Conservation (phyloP, 2,113 vertebrate species). For the Polypterus bichir region DNA sequence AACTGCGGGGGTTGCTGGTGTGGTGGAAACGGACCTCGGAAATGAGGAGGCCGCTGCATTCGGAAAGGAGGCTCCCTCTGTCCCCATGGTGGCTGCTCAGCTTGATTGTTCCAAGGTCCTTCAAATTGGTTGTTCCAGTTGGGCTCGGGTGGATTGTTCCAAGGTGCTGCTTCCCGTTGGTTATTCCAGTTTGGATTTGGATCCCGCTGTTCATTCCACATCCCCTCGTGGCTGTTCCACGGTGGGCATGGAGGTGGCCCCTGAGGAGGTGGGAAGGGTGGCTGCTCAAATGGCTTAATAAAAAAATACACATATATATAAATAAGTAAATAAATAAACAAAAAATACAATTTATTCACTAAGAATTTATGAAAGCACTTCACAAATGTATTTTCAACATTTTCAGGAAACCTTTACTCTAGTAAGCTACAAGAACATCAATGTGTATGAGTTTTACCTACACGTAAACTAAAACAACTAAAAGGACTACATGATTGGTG, state of each 20-base stretch:
- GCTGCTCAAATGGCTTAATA: slow-evolving; percentile 39
- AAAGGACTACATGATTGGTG: too few species aligned
- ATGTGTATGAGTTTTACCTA: too few species aligned
- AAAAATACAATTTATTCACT: too few species aligned
- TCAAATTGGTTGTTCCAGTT: slow-evolving; percentile 70
- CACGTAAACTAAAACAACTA: too few species aligned
- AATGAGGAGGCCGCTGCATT: slow-evolving; percentile 92
- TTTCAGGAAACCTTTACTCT: too few species aligned
- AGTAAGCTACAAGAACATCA: too few species aligned
- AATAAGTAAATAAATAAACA: too few species aligned
- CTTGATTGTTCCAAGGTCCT: slow-evolving; percentile 72
- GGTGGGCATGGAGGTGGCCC: slow-evolving; percentile 88
- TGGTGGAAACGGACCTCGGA: slow-evolving; percentile 84
- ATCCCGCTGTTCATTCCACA: slow-evolving; percentile 89
- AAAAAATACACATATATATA: neutral
- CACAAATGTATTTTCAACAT: too few species aligned
- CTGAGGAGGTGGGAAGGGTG: slow-evolving; percentile 61
- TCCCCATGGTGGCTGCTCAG: slow-evolving; percentile 86
- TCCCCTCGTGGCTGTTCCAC: slow-evolving; percentile 91
- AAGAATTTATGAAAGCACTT: too few species aligned
- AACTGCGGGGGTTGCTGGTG: slow-evolving; percentile 93
- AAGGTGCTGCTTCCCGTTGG: slow-evolving; percentile 62
- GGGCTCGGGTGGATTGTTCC: slow-evolving; percentile 70
- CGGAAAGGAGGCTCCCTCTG: slow-evolving; percentile 89
- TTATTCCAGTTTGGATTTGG: slow-evolving; percentile 79